A percentile compares a stretch with the other conserved stretches of the same genome.
phyloP scores from a whole-genome alignment of 2,797 vertebrate genomes.

The Danio albolineatus region DNA sequence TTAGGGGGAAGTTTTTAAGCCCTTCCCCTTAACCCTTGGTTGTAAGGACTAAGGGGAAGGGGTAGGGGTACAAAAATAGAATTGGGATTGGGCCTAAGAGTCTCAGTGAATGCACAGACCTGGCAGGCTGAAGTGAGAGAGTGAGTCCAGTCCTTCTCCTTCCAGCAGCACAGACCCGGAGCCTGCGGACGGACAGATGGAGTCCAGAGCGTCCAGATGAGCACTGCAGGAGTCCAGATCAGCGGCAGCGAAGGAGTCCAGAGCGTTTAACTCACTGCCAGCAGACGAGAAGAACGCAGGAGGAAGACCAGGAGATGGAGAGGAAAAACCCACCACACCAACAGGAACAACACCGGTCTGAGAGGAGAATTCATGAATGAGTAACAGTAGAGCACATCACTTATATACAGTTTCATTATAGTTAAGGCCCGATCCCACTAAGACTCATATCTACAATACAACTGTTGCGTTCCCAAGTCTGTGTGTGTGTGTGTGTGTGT shows the following conservation, averaged over 20 bases:
- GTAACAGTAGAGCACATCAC: neutral
- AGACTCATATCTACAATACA: too few relatives aligned
- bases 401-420: neutral
- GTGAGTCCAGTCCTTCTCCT: conserved; percentile 64
- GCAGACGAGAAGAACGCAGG: conserved; percentile 88
- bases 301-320: conserved; percentile 84
- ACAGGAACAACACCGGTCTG: conserved; percentile 68
- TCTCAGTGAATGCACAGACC: conserved; percentile 63
- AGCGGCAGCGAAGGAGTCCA: conserved; percentile 80
- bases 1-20: too few relatives aligned
- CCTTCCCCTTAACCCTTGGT: too few relatives aligned
- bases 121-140: conserved; percentile 69
- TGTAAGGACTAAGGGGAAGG: too few relatives aligned
- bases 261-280: conserved; percentile 81
- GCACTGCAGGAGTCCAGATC: conserved; percentile 73
- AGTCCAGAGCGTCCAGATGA: conserved; percentile 1
- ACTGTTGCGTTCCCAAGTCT: too few relatives aligned
- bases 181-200: conserved; percentile 66
- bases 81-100: too few relatives aligned
- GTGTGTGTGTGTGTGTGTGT: too few relatives aligned
- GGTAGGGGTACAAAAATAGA: too few relatives aligned
- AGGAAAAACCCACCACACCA: conserved; percentile 78
- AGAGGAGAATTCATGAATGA: conserved; percentile 35
- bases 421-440: too few relatives aligned
- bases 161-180: conserved; percentile 17